Conservation (phyloP, 2,797 vertebrate genomes). For the Hirundo rustica region DNA sequence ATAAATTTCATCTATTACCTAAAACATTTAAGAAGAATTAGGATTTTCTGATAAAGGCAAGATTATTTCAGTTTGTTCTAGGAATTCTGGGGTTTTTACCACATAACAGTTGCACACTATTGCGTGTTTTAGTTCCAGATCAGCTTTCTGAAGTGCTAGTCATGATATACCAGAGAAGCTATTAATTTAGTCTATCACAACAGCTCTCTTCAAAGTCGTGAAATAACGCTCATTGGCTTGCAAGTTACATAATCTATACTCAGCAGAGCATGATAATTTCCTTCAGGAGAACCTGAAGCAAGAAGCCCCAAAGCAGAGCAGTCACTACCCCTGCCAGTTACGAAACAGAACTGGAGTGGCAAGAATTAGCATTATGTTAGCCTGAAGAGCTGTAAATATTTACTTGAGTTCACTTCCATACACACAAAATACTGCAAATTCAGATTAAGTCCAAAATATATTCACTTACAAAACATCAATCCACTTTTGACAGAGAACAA, state of each 20-base stretch:
- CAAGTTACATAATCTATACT: neutral
- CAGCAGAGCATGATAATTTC: neutral
- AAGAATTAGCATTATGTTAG: neutral
- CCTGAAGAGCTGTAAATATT: neutral
- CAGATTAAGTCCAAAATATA: neutral
- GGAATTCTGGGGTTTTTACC: neutral
- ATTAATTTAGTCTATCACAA: neutral
- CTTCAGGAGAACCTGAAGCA: neutral
- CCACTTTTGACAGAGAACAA: neutral
- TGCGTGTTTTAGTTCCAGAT: neutral
- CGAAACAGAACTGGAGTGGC: neutral
- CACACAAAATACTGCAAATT: neutral
- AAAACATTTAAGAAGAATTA: slow-evolving; percentile 69
- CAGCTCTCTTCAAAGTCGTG: neutral
- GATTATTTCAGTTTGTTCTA: slow-evolving; percentile 41
- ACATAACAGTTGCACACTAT: neutral
- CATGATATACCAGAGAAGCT: neutral
- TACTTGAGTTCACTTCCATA: neutral
- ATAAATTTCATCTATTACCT: slow-evolving; percentile 99
- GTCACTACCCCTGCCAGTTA: neutral
- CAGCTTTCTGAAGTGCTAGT: neutral
- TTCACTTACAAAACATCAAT: neutral
- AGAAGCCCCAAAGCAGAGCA: neutral
- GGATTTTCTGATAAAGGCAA: slow-evolving; percentile 42
- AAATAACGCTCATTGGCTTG: neutral